Evolutionary conservation across 2,888 invertebrate species (phyloP).

Genomic region (Abrostola tripartita): DNA sequence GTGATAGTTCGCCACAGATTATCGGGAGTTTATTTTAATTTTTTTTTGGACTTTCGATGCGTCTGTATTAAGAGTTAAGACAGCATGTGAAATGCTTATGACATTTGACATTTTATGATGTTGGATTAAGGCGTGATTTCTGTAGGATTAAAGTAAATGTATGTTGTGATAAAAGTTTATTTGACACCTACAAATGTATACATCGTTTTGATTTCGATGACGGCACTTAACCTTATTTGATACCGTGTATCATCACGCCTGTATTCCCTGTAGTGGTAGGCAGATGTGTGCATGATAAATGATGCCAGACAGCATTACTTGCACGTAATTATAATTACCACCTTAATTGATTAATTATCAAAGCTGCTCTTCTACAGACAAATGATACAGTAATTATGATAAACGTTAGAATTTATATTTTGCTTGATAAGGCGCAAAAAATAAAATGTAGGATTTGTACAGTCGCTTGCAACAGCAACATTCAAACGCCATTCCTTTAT

Average conservation of each 20-base stretch:
- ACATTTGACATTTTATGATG: slow-evolving; percentile 38
- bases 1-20: slow-evolving; percentile 75
- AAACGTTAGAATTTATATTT: background rate
- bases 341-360: no score
- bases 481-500: no score
- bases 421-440: background rate
- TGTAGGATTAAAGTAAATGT: background rate
- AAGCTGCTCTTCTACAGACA: no score
- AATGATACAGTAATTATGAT: slow-evolving; percentile 1
- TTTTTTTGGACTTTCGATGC: slow-evolving; percentile 53
- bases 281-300: no score
- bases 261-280: no score
- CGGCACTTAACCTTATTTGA: background rate
- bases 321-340: no score
- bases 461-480: no score
- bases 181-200: slow-evolving; percentile 5
- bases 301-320: no score
- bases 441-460: background rate
- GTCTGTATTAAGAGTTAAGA: slow-evolving; percentile 30
- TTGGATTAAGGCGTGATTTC: slow-evolving; percentile 10
- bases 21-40: slow-evolving; percentile 54
- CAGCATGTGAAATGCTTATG: slow-evolving; percentile 24
- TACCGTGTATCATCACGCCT: background rate
- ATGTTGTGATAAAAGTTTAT: slow-evolving; percentile 15
- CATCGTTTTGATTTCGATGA: slow-evolving; percentile 12